These are phyloP conservation scores for Sciurus carolinensis DNA, from an alignment of 2,797 vertebrate genomes.

Conservation along the genomic window DNA sequence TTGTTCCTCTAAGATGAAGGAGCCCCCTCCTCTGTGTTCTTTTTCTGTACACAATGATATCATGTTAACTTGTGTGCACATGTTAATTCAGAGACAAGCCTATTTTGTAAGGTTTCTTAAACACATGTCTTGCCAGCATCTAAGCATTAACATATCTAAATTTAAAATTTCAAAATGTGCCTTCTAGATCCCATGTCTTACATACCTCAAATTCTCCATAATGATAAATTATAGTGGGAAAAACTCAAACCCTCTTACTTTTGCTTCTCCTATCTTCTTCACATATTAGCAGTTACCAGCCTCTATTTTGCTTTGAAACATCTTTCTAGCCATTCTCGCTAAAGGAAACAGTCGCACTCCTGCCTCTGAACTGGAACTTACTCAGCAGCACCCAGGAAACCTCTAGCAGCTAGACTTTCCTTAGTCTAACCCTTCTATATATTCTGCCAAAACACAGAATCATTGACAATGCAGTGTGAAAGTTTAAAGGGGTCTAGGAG, in stretches of 20 bases:
- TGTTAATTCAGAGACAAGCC: conserved; percentile 7
- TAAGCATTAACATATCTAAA: conserved; percentile 37
- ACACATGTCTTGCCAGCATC: not conserved
- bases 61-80: not conserved
- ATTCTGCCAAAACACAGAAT: not conserved
- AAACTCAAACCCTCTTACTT: not conserved
- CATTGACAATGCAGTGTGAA: not conserved
- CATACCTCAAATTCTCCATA: not conserved
- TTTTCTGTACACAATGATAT: not conserved
- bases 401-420: not conserved
- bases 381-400: not conserved
- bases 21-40: not conserved
- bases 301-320: not conserved
- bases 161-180: conserved; percentile 8
- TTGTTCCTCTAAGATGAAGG: not conserved
- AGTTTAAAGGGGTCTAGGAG: not conserved
- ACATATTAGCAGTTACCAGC: not conserved
- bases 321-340: not conserved
- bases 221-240: not conserved
- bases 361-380: not conserved
- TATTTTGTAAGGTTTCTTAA: not conserved
- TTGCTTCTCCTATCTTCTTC: not conserved
- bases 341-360: not conserved
- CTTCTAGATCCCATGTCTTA: not conserved
- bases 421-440: not conserved